Evolutionary conservation across 2,888 invertebrate species (phyloP).

Genomic region (Thera britannica): DNA sequence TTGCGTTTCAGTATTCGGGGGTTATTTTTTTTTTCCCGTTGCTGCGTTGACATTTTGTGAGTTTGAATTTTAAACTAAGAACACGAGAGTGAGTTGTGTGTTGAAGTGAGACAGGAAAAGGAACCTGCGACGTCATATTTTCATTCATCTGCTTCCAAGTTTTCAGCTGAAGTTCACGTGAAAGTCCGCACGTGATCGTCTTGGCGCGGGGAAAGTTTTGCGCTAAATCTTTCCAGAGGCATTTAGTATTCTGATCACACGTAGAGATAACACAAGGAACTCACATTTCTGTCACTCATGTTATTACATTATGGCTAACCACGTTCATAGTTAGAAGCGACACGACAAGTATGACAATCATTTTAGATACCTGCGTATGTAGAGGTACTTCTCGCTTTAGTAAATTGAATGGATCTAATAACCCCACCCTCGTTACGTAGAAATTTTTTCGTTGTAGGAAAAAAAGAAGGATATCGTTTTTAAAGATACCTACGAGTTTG

Average conservation of each 20-base stretch:
- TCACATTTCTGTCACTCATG: constrained; percentile 3
- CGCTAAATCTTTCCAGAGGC: constrained; percentile 14
- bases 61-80: no score
- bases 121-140: neutral
- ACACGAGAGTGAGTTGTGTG: no score
- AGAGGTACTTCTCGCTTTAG: no score
- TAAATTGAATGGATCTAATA: no score
- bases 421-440: no score
- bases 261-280: constrained; percentile 8
- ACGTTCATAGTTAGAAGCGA: neutral
- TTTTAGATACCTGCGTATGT: no score
- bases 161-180: constrained; percentile 2
- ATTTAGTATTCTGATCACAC: constrained; percentile 23
- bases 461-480: no score
- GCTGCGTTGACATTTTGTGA: no score
- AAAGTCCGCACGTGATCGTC: constrained; percentile 23
- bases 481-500: no score
- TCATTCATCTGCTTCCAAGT: constrained; percentile 10
- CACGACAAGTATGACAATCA: neutral
- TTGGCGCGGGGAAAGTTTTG: constrained; percentile 13
- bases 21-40: no score
- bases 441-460: no score
- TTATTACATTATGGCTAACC: constrained; percentile 8
- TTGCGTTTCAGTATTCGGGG: no score
- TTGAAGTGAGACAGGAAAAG: neutral